These are phyloP conservation scores for Ambastaia sidthimunki DNA, from an alignment of 2,797 vertebrate species.

Conservation along the genomic window DNA sequence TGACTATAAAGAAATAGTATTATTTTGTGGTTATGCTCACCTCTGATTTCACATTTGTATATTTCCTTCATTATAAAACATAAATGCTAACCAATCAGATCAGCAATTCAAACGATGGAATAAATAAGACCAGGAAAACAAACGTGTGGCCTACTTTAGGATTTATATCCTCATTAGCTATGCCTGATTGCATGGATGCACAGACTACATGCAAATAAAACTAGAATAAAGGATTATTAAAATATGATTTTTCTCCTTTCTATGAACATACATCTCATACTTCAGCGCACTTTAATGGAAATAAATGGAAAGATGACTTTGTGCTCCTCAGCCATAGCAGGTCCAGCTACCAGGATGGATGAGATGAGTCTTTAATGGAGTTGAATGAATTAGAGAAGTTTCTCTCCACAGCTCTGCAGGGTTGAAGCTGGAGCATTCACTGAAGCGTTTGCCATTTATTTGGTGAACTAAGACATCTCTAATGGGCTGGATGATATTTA, in stretches of 20 bases:
- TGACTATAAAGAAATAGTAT: slow-evolving; percentile 2
- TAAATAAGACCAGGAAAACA: slow-evolving; percentile 10
- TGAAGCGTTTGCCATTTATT: slow-evolving; percentile 25
- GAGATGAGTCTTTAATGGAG: slow-evolving; percentile 41
- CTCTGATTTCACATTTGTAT: slow-evolving; percentile 4
- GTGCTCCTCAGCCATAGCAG: slow-evolving; percentile 18
- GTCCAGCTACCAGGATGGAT: slow-evolving; percentile 45
- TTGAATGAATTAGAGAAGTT: slow-evolving; percentile 50
- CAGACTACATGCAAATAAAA: slow-evolving; percentile 1
- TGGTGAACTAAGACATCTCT: slow-evolving; percentile 44
- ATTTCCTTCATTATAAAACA: slow-evolving; percentile 1
- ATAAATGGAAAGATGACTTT: slow-evolving; percentile 50
- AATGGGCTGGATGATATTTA: slow-evolving; percentile 46
- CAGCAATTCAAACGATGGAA: slow-evolving; percentile 3
- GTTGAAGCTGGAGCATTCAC: background rate
- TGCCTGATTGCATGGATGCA: slow-evolving; percentile 16
- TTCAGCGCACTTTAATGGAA: slow-evolving; percentile 49
- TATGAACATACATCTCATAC: slow-evolving; percentile 32
- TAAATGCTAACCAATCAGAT: slow-evolving; percentile 1
- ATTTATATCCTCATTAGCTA: slow-evolving; percentile 35
- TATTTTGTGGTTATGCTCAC: background rate
- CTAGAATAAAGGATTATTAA: slow-evolving; percentile 6
- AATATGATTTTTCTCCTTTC: slow-evolving; percentile 26
- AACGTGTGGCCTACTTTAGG: slow-evolving; percentile 11
- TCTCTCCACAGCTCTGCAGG: slow-evolving; percentile 23